Base-by-base conservation (phyloP, 2,113 vertebrate genomes). In the Platysternon megacephalum region DNA sequence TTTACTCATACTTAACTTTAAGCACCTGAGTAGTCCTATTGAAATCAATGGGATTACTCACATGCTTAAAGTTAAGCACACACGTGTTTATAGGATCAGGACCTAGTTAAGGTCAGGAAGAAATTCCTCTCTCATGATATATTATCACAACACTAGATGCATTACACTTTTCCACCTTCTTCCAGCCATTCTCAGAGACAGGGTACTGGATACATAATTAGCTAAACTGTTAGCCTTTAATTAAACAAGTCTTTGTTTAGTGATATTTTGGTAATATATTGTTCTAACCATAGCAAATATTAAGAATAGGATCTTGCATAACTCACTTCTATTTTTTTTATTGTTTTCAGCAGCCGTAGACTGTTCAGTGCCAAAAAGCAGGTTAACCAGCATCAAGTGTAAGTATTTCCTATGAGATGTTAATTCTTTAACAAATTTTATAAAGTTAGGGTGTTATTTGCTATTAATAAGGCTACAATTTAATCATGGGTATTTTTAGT, bases 381-480 rank as follows among this genome's bases (percentile, higher is more conserved):
- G 99, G 95, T 84, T 96, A 53, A 82, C 96, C 61, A 99, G 99
- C 97, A 97, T 99, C 91, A 99, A 99, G 98, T 97, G 99, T 99
- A 98, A 99, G 99, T 99, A 95, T 82, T 49, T 93, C 46, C 79
- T 93, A 56, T 87, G 56, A 52, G 28, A 29, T 2, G 0, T 48
- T 46, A 17, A 51, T 89, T 95, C 49, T 95, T 79, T 3, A 48
- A 93, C 91, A 93, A 44, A 10, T 83, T 83, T 46, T 85, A 4
- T 87, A 74, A 82, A 95, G 82, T 84, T 55, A 44, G 52, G 32
- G 17, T 28, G 29, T 85, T 53, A 39, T 14, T 65, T 78, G 17
- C 83, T 68, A 12, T 17, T 24, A 83, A 58, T 76, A 78, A 79
- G 28, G 12, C 3, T 32, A 32, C 1, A 10, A 14, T 58, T 29